Base-by-base conservation (phyloP, 2,113 vertebrate species). In the Pelvicachromis taeniatus region DNA sequence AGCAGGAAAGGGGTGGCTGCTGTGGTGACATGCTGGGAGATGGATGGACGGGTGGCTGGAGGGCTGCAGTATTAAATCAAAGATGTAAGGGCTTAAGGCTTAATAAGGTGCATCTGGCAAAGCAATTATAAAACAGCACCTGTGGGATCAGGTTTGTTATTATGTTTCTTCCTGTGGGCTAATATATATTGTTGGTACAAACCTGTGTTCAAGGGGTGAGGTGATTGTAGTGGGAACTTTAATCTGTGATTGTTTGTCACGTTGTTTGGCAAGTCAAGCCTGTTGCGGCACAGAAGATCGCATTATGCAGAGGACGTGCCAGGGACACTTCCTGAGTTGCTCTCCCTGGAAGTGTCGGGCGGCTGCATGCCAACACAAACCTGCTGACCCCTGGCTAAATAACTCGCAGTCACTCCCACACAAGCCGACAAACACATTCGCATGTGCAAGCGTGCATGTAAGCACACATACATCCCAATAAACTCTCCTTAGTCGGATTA, bases 301-400 rank as follows among this genome's bases (percentile, higher is more conserved):
- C 78, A 85, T 86, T 85, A 85, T 73, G 31, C 84, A 70, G 81
- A 84, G 84, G 83, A 90, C 65, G 85, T 88, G 89, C 91, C 90
- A 93, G 92, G 88, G 89, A 94, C 85, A 90, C 91, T 95, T 95
- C 95, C 95, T 88, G 91, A 90, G 87, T 83, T 84, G 85, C 75
- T 89, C 90, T 90, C 85, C 63, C 84, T 90, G 88, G 85, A 92
- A 92, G 86, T 86, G 91, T 92, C 83, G 81, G 63, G 48, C 42
- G 90, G 89, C 93, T 73, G 82, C 54, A 61, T 87, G 91, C 93
- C 89, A 93, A 90, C 86, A 85, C 85, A 93, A 92, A 94, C 94
- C 91, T 88, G 88, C 84, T 92, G 93, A 94, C 95, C 95, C 93
- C 86, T 9, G 31, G 78, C 85, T 79, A 55, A 88, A 86, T 68